Base-by-base conservation (phyloP, 30 jellyfish, hydroid and myxozoan genomes). In the Turritopsis dohrnii region DNA sequence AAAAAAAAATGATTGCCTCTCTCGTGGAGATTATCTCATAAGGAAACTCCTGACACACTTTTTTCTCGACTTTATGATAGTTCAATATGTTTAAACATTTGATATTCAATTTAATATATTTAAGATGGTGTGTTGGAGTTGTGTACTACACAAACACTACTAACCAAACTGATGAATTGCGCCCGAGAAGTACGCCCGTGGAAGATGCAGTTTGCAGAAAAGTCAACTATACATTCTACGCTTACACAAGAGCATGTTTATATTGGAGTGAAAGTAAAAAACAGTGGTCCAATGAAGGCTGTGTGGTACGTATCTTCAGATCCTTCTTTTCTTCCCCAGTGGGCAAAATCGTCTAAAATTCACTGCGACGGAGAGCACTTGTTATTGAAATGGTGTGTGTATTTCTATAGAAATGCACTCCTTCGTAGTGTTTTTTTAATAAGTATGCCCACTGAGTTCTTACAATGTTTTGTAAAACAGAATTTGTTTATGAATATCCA, bases 161-260 rank as follows among this genome's bases (percentile, higher is more conserved):
- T 69, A 69, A 69, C 77, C 9, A 23, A n/a, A 69, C 77, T 8
- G 8, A 16, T 16, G 30, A 69, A 27, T 69, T 69, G 8, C 28
- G 16, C 9, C 77, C 77, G 19, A 69, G 77, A 1, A 27, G 30
- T 69, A n/a, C 28, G 16, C 77, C 77, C 19, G 8, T 69, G 9
- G 77, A 69, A 69, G 77, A 69, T 0, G 77, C 77, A 27, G 30
- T n/a, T n/a, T 69, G 77, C 19, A n/a, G 17, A 9, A 69, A 27
- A 69, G 28, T 79, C 30, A 88, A 88, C 79, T 88, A 75, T 52
- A 88, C 96, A 1, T 75, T 88, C 79, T 76, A 72, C 60, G 86
- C 96, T 27, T 88, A 88, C 89, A 82, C 96, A 21, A 79, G 96
- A 27, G 65, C 72, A 53, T 88, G 96, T 79, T 75, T 52, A 69